Conservation (phyloP, 2,113 vertebrate genomes). For the Carassius carassius region DNA sequence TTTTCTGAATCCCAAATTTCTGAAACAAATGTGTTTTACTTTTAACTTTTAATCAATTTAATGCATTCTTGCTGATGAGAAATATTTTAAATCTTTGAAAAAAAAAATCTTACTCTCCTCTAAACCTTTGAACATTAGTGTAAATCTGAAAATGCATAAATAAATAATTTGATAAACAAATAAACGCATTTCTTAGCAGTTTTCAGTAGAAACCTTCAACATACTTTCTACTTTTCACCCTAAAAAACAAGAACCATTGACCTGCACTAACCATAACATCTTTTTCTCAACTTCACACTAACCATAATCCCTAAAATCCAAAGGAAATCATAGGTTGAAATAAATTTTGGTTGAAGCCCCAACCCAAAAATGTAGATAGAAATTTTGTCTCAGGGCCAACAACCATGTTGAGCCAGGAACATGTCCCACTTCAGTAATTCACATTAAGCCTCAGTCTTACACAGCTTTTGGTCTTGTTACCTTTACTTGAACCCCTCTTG, state of each 20-base stretch:
- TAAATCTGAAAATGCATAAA: not conserved
- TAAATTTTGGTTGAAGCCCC: not conserved
- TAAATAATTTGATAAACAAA: not conserved
- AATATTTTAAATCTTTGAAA: not conserved
- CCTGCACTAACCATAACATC: not conserved
- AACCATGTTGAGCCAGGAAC: not conserved
- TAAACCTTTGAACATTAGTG: not conserved
- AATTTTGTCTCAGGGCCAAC: not conserved
- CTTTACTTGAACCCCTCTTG: not conserved
- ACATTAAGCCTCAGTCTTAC: not conserved
- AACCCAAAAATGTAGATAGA: not conserved
- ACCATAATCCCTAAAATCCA: not conserved
- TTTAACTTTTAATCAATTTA: not conserved
- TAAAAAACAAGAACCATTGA: not conserved
- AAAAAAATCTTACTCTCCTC: not conserved
- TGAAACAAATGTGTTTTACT: not conserved
- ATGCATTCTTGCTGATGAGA: not conserved
- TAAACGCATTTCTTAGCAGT: too few species aligned
- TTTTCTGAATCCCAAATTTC: not conserved
- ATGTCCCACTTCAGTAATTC: slow-evolving; percentile 6
- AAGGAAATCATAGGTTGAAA: not conserved
- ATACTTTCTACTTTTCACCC: too few species aligned
- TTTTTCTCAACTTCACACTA: not conserved
- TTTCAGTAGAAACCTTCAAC: not conserved
- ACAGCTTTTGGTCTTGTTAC: not conserved